These are phyloP conservation scores for Nibea albiflora DNA, from an alignment of 2,113 vertebrate genomes.

Conservation along the genomic window DNA sequence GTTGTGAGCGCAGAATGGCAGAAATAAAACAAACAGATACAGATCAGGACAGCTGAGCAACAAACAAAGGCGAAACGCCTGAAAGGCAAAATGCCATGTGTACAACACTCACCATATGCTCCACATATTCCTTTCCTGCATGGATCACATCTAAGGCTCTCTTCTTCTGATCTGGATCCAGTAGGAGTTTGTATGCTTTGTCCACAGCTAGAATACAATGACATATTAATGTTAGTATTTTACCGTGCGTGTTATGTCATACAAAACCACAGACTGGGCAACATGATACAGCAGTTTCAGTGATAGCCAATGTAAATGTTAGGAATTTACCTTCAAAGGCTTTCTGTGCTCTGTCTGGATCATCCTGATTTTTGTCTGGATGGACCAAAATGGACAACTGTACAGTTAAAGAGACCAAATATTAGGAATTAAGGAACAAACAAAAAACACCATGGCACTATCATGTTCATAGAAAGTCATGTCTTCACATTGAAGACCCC, in stretches of 20 bases:
- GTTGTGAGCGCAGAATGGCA: constrained; percentile 20
- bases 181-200: constrained; percentile 96
- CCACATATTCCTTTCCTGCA: constrained; percentile 95
- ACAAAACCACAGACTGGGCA: not conserved
- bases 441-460: not conserved
- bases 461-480: not conserved
- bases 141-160: constrained; percentile 96
- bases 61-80: not conserved
- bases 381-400: constrained; percentile 98
- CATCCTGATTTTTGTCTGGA: constrained; percentile 98
- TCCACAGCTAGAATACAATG: constrained; percentile 89
- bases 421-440: constrained; percentile 11
- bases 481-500: not conserved
- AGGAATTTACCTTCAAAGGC: constrained; percentile 92
- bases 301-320: not conserved
- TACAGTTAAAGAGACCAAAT: constrained; percentile 33
- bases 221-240: not conserved
- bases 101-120: constrained; percentile 91
- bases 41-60: not conserved
- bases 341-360: constrained; percentile 93
- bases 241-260: not conserved
- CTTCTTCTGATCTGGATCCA: constrained; percentile 98
- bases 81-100: too few relatives aligned
- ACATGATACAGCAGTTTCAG: not conserved
- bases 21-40: not conserved